These are phyloP conservation scores for Parnassius glacialis DNA, from an alignment of 2,888 invertebrate genomes.

Conservation along the genomic window DNA sequence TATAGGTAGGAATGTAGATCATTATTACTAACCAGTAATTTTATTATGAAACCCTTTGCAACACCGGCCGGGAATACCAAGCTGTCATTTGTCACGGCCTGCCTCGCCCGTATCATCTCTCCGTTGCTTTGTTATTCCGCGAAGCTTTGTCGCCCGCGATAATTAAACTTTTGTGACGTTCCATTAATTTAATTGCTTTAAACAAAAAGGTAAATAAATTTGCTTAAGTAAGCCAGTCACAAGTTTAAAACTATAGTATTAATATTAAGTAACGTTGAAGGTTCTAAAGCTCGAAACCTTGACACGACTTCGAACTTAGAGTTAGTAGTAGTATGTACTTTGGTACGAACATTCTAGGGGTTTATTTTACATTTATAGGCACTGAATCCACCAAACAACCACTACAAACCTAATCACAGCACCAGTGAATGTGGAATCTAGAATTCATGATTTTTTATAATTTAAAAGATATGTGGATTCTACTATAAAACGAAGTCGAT, in stretches of 20 bases:
- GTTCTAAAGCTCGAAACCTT: conserved; percentile 10
- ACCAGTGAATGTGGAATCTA: background rate
- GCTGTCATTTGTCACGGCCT: conserved; percentile 54
- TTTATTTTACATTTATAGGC: background rate
- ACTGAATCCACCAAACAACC: too few species aligned
- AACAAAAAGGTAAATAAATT: conserved; percentile 35
- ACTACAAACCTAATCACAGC: background rate
- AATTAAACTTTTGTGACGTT: conserved; percentile 52
- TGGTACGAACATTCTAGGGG: conserved; percentile 10
- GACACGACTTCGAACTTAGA: conserved; percentile 13
- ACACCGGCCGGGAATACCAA: conserved; percentile 7
- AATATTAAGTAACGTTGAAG: background rate
- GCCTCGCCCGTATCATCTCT: conserved; percentile 43
- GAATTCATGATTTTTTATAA: too few species aligned
- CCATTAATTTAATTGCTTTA: conserved; percentile 54
- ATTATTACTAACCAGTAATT: conserved; percentile 4
- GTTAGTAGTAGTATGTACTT: background rate
- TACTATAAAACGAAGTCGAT: too few species aligned
- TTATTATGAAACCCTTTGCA: conserved; percentile 8
- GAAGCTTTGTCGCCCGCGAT: conserved; percentile 41
- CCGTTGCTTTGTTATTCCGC: conserved; percentile 50
- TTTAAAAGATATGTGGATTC: too few species aligned
- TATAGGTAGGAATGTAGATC: too few species aligned
- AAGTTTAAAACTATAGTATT: background rate
- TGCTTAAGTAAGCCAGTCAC: conserved; percentile 26